Percentiles rank a stretch among this genome's conserved stretches.
These are phyloP conservation scores for Gerosis bhagava DNA, from an alignment of 2,888 invertebrate species.

Conservation along the genomic window DNA sequence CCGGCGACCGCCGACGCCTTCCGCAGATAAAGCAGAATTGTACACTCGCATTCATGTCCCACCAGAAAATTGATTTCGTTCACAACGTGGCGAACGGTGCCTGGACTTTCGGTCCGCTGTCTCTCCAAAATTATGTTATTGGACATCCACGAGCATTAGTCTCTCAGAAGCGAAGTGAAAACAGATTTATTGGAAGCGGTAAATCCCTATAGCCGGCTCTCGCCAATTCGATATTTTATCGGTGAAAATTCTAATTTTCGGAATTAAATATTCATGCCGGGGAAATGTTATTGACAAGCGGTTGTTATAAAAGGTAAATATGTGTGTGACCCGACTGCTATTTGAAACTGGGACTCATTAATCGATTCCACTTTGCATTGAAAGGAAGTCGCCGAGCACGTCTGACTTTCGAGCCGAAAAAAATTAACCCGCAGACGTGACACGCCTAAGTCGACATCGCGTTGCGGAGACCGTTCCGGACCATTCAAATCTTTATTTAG, in stretches of 20 bases:
- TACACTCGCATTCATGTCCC: constrained; percentile 46
- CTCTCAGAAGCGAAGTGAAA: constrained; percentile 34
- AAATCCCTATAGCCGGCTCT: constrained; percentile 8
- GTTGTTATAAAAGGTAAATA: constrained; percentile 21
- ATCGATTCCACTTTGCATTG: constrained; percentile 54
- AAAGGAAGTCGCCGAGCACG: constrained; percentile 51
- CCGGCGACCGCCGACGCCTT: constrained; percentile 40
- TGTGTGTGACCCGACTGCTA: constrained; percentile 42
- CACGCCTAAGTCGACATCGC: constrained; percentile 57
- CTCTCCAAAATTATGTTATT: constrained; percentile 61
- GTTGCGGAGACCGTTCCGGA: constrained; percentile 56
- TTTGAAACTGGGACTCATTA: constrained; percentile 52
- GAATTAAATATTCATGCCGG: constrained; percentile 14
- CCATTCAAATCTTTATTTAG: constrained; percentile 72
- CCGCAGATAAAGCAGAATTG: constrained; percentile 56
- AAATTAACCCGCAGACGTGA: constrained; percentile 56
- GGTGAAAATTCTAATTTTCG: constrained; percentile 11
- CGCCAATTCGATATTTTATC: constrained; percentile 8
- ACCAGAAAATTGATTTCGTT: constrained; percentile 47
- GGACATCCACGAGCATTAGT: constrained; percentile 48
- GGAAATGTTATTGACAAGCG: constrained; percentile 20
- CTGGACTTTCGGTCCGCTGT: constrained; percentile 51
- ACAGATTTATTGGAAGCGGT: constrained; percentile 24
- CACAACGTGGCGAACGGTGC: constrained; percentile 19
- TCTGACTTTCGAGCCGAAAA: constrained; percentile 57